Conservation (phyloP, 2,888 invertebrate genomes). For the Alloplasta piceator region DNA sequence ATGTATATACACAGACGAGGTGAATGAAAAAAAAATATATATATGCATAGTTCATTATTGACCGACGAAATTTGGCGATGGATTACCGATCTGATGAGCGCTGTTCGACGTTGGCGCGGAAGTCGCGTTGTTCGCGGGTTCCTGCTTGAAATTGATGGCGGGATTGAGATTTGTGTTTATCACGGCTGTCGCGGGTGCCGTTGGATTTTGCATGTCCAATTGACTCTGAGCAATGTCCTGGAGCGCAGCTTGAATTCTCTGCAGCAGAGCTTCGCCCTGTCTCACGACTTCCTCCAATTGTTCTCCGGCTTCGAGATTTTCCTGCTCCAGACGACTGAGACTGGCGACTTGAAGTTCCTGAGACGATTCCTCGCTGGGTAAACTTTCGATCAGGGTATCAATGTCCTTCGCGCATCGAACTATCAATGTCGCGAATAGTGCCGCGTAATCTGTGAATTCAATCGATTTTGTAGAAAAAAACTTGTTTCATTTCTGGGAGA, state of each 20-base stretch:
- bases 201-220: conserved; percentile 92
- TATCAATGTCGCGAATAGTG: conserved; percentile 96
- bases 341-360: conserved; percentile 95
- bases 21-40: background rate
- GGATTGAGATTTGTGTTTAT: conserved; percentile 77
- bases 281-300: conserved; percentile 93
- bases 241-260: conserved; percentile 95
- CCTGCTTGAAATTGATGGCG: conserved; percentile 75
- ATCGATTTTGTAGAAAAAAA: too few relatives aligned
- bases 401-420: conserved; percentile 99
- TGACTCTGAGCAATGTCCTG: conserved; percentile 97
- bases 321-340: conserved; percentile 91
- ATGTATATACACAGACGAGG: conserved; percentile 36
- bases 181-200: conserved; percentile 84
- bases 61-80: conserved; percentile 76
- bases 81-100: conserved; percentile 75
- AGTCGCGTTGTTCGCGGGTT: conserved; percentile 71
- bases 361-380: conserved; percentile 97
- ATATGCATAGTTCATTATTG: conserved; percentile 66
- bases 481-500: too few relatives aligned
- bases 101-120: conserved; percentile 73
- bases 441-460: conserved; percentile 89
- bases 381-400: conserved; percentile 96
- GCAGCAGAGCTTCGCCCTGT: conserved; percentile 93
- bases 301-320: conserved; percentile 96